phyloP scores from a whole-genome alignment of 2,797 vertebrate species.

The Moxostoma hubbsi region DNA sequence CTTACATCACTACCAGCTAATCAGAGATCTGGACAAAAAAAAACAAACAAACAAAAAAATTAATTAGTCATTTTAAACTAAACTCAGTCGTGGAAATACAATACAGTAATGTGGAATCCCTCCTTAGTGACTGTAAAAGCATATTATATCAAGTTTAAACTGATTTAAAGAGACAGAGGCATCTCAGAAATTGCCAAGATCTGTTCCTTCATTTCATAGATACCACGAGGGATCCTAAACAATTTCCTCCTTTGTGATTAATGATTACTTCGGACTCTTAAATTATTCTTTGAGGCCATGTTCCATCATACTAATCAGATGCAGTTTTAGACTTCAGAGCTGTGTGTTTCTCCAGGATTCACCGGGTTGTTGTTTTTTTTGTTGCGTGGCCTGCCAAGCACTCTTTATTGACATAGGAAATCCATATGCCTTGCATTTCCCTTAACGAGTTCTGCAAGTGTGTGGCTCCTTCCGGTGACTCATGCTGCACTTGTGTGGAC shows the following conservation, averaged over 20 bases:
- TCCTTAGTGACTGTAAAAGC: not conserved
- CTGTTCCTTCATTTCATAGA: not conserved
- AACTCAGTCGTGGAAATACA: not conserved
- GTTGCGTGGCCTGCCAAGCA: constrained; percentile 67
- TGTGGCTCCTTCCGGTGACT: constrained; percentile 63
- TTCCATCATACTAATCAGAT: constrained; percentile 46
- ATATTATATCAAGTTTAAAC: not conserved
- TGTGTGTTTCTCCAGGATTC: constrained; percentile 68
- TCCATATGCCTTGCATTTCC: constrained; percentile 76
- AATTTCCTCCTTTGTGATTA: constrained; percentile 2
- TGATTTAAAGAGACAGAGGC: constrained; percentile 1
- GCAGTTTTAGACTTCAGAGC: constrained; percentile 21
- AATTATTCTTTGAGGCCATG: constrained; percentile 32
- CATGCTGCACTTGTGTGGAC: constrained; percentile 64
- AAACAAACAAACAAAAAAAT: not conserved
- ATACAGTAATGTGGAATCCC: not conserved
- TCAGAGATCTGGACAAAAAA: not conserved
- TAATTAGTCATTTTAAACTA: not conserved
- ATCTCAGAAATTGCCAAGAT: not conserved
- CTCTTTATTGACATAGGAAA: constrained; percentile 70
- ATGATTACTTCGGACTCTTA: constrained; percentile 21
- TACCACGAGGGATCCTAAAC: not conserved
- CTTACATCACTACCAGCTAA: not conserved
- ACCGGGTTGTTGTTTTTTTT: constrained; percentile 60
- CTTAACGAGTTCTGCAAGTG: constrained; percentile 81